phyloP scores from a whole-genome alignment of 2,797 vertebrate species.

The Liparis tanakae region DNA sequence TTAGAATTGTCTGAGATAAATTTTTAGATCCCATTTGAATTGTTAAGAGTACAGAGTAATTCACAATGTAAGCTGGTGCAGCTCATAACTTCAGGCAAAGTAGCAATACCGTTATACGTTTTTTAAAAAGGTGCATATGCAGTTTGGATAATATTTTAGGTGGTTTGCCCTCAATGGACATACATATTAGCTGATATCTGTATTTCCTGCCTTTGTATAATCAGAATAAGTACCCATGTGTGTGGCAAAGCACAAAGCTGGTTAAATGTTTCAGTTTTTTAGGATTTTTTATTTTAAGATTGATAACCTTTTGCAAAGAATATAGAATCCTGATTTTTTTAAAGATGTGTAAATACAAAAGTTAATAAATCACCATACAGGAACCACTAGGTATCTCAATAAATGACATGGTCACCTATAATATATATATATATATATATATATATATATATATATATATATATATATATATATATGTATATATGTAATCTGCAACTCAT shows the following conservation, averaged over 20 bases:
- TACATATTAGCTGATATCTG: constrained; percentile 35
- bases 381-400: constrained; percentile 7
- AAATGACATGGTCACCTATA: constrained; percentile 8
- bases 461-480: no score
- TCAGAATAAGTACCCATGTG: constrained; percentile 12
- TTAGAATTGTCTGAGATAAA: constrained; percentile 4
- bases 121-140: constrained; percentile 25
- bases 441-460: no score
- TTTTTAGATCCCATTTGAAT: constrained; percentile 38
- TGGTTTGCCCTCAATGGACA: constrained; percentile 30
- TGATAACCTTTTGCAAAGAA: background rate
- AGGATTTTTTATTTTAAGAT: background rate
- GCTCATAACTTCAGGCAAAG: constrained; percentile 60
- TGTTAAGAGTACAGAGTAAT: constrained; percentile 13
- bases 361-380: constrained; percentile 15
- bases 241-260: constrained; percentile 26
- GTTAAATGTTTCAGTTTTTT: background rate
- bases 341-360: constrained; percentile 2
- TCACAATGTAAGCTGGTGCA: constrained; percentile 36
- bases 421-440: no score
- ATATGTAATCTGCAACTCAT: background rate
- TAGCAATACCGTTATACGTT: constrained; percentile 26
- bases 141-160: constrained; percentile 37
- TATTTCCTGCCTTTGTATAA: constrained; percentile 18
- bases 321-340: constrained; percentile 1